Evolutionary conservation across 1,140 invertebrate species (phyloP), one percentile per base, ranked within the genome.

Genomic region (Fopius arisanus): DNA sequence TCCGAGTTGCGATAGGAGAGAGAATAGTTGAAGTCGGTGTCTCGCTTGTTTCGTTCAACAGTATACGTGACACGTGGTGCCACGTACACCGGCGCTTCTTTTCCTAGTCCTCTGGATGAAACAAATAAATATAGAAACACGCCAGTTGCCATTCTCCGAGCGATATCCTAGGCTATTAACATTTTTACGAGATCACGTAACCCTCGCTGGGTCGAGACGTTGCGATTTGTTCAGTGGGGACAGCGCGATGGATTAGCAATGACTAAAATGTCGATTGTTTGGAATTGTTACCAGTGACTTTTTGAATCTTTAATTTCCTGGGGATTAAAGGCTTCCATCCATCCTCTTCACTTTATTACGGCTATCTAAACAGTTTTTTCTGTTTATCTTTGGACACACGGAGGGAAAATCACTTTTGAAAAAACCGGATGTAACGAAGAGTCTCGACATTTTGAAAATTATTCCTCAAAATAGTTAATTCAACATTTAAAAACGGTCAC

Each of bases 131-230:
- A 74, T 67, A 76, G 21, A 28, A 33, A 65, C 31, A 67, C 59
- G 23, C 12, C n/a, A 31, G 41, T 19, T 31, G 40, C 23, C 59
- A 63, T 40, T 63, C 43, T 70, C 21, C 54, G 31, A 23, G 59
- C 40, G 70, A 72, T 72, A 43, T 40, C n/a, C 70, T 28, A 28
- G 62, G 70, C 79, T 75, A 80, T 86, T 86, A 85, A 87, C 81
- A 82, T 86, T 84, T 85, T 86, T 85, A 86, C 78, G 84, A 84
- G 81, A 79, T 83, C 79, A 81, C 83, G 83, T 87, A 84, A 82
- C 77, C 68, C 78, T 72, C 62, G 23, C 72, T 48, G 67, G 72
- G 62, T 70, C 65, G 67, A 75, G 70, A 75, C 66, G 70, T 75
- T 74, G 73, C 77, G 80, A 81, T 83, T 85, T 79, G 79, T 76